phyloP scores from a whole-genome alignment of 1,140 invertebrate species.

The Bombus pascuorum region DNA sequence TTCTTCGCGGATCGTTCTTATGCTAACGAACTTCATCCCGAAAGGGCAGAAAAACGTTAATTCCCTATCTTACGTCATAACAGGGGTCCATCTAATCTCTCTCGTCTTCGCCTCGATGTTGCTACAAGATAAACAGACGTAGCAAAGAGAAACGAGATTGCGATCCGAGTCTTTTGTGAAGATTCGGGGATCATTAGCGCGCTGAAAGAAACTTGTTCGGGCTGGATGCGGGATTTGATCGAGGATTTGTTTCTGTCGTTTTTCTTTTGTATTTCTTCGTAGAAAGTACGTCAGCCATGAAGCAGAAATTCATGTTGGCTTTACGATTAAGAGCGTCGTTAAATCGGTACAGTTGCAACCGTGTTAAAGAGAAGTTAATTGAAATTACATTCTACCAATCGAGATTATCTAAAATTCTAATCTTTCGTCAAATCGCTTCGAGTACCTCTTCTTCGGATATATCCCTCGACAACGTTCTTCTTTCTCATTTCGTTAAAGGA shows the following conservation, averaged over 20 bases:
- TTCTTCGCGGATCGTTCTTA: conserved; percentile 24
- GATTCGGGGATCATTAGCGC: conserved; percentile 4
- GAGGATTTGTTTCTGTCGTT: conserved; percentile 4
- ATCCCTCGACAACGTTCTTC: not conserved
- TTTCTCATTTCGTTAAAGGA: not conserved
- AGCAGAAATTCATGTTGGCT: not conserved
- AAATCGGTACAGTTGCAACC: too few species aligned
- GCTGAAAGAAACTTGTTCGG: not conserved
- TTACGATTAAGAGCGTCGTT: not conserved
- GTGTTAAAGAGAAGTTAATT: not conserved
- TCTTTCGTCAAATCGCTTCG: not conserved
- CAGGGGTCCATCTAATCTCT: not conserved
- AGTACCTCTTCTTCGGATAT: not conserved
- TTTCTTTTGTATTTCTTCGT: not conserved
- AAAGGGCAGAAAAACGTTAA: not conserved
- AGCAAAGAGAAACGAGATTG: not conserved
- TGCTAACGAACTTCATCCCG: not conserved
- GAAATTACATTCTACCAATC: too few species aligned
- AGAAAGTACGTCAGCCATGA: not conserved
- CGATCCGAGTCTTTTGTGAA: not conserved
- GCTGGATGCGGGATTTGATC: conserved; percentile 15
- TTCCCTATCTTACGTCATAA: not conserved
- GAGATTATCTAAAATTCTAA: too few species aligned
- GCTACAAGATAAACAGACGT: not conserved
- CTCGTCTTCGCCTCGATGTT: not conserved